These are phyloP conservation scores for Pristionchus arcanus DNA, from an alignment of 2,888 invertebrate species.

Conservation along the genomic window DNA sequence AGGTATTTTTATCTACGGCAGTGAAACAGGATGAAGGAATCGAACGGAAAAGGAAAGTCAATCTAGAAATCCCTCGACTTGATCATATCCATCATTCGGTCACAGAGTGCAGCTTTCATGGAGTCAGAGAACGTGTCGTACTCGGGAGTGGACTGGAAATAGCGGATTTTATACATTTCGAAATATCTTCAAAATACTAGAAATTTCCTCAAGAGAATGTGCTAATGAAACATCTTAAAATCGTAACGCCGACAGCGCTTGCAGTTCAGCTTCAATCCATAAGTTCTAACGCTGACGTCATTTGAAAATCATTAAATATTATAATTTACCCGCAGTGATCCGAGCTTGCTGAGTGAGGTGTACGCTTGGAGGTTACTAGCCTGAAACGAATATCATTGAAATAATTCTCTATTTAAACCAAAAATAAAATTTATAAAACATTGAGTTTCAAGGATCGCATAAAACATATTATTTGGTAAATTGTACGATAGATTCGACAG, in stretches of 20 bases:
- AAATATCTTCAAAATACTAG: too few relatives aligned
- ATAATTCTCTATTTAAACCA: neutral
- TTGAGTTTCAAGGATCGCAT: too few relatives aligned
- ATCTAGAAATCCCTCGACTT: neutral
- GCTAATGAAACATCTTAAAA: too few relatives aligned
- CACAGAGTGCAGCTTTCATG: neutral
- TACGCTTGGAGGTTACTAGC: neutral
- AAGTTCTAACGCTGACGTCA: too few relatives aligned
- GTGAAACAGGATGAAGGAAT: too few relatives aligned
- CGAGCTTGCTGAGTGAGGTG: neutral
- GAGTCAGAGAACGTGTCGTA: neutral
- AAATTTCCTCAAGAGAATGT: too few relatives aligned
- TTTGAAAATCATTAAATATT: too few relatives aligned
- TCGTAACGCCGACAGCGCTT: neutral
- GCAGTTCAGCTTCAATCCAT: neutral
- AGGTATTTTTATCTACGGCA: too few relatives aligned
- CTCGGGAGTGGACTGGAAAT: neutral
- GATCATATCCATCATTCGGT: slow-evolving; percentile 8
- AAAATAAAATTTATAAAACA: too few relatives aligned
- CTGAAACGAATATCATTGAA: neutral
- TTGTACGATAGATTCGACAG: too few relatives aligned
- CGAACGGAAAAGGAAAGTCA: neutral
- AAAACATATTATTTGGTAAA: too few relatives aligned
- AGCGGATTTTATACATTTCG: too few relatives aligned
- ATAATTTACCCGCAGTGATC: neutral